These are phyloP conservation scores for Dicerorhinus sumatrensis DNA, from an alignment of 2,113 vertebrate genomes.

Conservation along the genomic window DNA sequence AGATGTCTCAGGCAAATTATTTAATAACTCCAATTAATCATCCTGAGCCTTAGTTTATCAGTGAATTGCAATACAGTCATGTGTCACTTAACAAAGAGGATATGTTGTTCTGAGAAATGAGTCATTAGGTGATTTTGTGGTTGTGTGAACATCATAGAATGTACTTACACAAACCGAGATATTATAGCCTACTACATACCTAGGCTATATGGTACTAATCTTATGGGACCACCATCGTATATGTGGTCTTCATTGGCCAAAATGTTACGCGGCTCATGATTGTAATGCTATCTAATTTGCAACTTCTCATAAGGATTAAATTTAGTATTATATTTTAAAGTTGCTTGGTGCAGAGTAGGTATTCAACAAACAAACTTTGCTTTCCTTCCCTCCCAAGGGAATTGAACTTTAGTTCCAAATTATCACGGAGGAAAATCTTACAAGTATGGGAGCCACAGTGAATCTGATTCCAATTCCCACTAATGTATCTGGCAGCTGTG, in stretches of 20 bases:
- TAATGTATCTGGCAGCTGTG: neutral
- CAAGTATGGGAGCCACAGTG: neutral
- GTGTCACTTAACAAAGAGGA: too few species aligned
- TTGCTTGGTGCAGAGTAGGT: neutral
- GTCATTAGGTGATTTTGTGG: too few species aligned
- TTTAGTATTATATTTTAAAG: slow-evolving; percentile 29
- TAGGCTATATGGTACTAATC: too few species aligned
- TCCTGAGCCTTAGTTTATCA: neutral
- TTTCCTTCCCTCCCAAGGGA: neutral
- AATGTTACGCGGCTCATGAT: too few species aligned
- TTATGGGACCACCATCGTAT: too few species aligned
- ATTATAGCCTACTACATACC: too few species aligned
- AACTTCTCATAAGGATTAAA: neutral
- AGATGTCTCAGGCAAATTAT: neutral
- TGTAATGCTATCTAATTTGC: neutral
- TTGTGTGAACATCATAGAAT: too few species aligned
- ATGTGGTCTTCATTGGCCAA: too few species aligned
- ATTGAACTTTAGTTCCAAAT: slow-evolving; percentile 34
- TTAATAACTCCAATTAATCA: neutral
- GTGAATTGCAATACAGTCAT: neutral
- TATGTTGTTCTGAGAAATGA: too few species aligned
- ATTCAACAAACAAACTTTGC: neutral
- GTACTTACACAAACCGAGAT: too few species aligned
- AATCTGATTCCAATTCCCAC: neutral
- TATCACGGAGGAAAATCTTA: neutral